phyloP scores from a whole-genome alignment of 1,140 invertebrate genomes.

The Augochlora pura region DNA sequence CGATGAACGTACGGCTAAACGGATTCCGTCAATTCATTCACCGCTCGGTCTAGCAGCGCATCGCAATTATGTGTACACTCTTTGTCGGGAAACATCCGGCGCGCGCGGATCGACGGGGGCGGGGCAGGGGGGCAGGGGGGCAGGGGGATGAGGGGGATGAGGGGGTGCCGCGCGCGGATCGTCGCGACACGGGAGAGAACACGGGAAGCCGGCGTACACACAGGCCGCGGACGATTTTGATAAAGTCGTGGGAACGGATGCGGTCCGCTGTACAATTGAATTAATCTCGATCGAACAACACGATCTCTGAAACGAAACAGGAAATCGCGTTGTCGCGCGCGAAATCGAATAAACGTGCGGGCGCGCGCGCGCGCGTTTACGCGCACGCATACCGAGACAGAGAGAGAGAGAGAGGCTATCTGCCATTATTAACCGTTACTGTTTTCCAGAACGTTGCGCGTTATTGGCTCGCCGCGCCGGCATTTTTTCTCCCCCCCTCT shows the following conservation, averaged over 20 bases:
- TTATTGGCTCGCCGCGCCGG: constrained; percentile 4
- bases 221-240: constrained; percentile 18
- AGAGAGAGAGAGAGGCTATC: no score
- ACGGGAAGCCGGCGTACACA: not conserved
- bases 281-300: constrained; percentile 63
- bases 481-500: not conserved
- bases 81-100: constrained; percentile 52
- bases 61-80: constrained; percentile 66
- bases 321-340: constrained; percentile 58
- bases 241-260: constrained; percentile 57
- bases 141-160: no score
- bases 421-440: constrained; percentile 58
- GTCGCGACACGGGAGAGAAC: not conserved
- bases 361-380: not conserved
- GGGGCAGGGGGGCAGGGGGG: no score
- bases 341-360: constrained; percentile 37
- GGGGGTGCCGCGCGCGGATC: no score
- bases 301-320: constrained; percentile 55
- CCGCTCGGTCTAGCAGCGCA: constrained; percentile 61
- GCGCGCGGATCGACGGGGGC: constrained; percentile 10
- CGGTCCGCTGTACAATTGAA: constrained; percentile 57
- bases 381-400: constrained; percentile 3
- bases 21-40: constrained; percentile 66
- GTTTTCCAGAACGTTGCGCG: constrained; percentile 46
- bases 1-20: constrained; percentile 52